A percentile compares a stretch with the other conserved stretches of the same genome.
phyloP scores from a whole-genome alignment of 2,797 vertebrate species.

The Syngnathus rostellatus region DNA sequence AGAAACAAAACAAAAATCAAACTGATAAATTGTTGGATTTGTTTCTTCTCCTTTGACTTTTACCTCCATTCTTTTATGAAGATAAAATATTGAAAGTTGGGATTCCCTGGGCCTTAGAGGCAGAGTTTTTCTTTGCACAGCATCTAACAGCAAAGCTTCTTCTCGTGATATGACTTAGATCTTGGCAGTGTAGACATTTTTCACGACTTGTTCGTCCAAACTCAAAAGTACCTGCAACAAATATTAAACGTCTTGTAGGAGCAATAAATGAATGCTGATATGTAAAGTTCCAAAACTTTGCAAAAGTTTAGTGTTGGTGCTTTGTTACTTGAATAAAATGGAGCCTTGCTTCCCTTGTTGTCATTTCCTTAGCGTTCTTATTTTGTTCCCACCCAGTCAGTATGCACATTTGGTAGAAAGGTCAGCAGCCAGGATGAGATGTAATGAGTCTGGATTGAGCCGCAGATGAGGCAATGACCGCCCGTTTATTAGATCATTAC shows the following conservation, averaged over 20 bases:
- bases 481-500: constrained; percentile 41
- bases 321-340: background rate
- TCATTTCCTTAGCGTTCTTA: background rate
- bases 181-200: background rate
- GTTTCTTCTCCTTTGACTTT: background rate
- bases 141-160: too few relatives aligned
- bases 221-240: background rate
- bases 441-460: constrained; percentile 28
- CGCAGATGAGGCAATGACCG: constrained; percentile 23
- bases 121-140: too few relatives aligned
- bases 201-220: background rate
- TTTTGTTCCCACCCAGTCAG: constrained; percentile 2
- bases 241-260: too few relatives aligned
- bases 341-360: background rate
- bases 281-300: background rate
- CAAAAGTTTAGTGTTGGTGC: background rate
- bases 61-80: background rate
- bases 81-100: too few relatives aligned
- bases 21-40: background rate
- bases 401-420: constrained; percentile 21
- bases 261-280: background rate
- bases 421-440: constrained; percentile 22
- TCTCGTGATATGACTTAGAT: too few relatives aligned
- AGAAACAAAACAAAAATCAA: background rate
- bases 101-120: too few relatives aligned